Evolutionary conservation across 1,140 invertebrate species (phyloP), one percentile per base, ranked within the genome.

Genomic region (Diploscapter pachys): DNA sequence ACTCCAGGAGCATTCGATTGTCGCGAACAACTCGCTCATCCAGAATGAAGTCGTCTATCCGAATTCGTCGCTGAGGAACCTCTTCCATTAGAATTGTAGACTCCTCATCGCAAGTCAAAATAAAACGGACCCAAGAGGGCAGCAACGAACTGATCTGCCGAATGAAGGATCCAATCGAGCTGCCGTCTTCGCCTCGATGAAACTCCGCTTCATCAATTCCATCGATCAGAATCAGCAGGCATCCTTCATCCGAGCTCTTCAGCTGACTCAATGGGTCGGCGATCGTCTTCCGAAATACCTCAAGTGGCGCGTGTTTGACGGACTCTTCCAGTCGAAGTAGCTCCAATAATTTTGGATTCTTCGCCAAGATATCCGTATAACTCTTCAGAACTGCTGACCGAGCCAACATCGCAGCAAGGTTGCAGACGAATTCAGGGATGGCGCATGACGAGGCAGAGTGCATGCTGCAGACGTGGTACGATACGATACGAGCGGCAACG

Each of bases 201-300:
- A 95, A 96, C 83, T 96, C 94, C 0, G 94, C 94, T 86, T 96
- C 94, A 85, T 94, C 94, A n/a, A 96, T 87, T 0, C 92, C 93
- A 87, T 98, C 95, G 53, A 98, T 90, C 8, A 96, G 86, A 61
- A 96, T 91, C 2, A 96, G 88, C 85, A 74, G 70, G 55, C 72
- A 63, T 0, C 71, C 70, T 48, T 68, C 52, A 55, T 74, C 72
- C 5, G 50, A 31, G 6, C 56, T 49, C 49, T 76, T 76, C 9
- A 75, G 13, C 72, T 74, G 72, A 31, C 54, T 50, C 53, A 76
- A 50, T 8, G 74, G 74, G 57, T 64, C 74, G n/a, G 63, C 55
- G 55, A 76, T 77, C 5, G 74, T 53, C 31, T 77, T 75, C 50
- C 48, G 65, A 61, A 76, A 76, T 48, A 76, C 73, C 8, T 71